Base-by-base conservation (phyloP, 2,888 invertebrate species). In the Phragmatobia fuliginosa region DNA sequence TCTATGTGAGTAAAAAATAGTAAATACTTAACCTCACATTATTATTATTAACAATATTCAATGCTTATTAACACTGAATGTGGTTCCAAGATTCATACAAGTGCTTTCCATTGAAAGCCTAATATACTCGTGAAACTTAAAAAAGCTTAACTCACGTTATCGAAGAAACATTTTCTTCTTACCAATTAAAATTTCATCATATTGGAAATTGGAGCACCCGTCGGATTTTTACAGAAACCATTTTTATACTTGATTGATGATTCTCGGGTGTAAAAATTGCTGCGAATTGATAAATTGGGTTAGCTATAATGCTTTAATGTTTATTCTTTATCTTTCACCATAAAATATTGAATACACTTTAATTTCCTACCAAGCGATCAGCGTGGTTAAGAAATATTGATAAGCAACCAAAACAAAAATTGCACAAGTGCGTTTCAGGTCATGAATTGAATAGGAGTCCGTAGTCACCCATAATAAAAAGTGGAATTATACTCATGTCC, bases 241-340 rank as follows among this genome's bases (percentile, higher is more conserved):
- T 87, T 88, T 86, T 84, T 80, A 78, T 80, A 77, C 75, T 83
- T 88, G 88, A 88, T 88, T 85, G 88, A 88, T 88, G 87, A 80
- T 82, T 78, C 75, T 75, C 81, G 77, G 76, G 70, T 62, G 73
- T 73, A 74, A 76, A 75, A 81, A 84, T 80, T 73, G 78, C 74
- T 74, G 70, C 75, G 71, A 71, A 74, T 73, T 74, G 80, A 80
- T 76, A 83, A 82, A 84, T 85, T 81, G 78, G 77, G 78, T 84
- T 82, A 70, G 69, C 67, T 67, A 65, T 73, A 78, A 76, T 75
- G 66, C 41, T 76, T 67, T 61, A 56, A 33, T 62, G 66, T 69
- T 56, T 70, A 67, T 74, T 72, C 68, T 68, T 63, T 28, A 67
- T n/a, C 16, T 38, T 60, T 41, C 56, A 16, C 41, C 49, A 60